These are phyloP conservation scores for Crossaster papposus DNA, from an alignment of 53 echinoderm and acorn worm species.

Conservation along the genomic window DNA sequence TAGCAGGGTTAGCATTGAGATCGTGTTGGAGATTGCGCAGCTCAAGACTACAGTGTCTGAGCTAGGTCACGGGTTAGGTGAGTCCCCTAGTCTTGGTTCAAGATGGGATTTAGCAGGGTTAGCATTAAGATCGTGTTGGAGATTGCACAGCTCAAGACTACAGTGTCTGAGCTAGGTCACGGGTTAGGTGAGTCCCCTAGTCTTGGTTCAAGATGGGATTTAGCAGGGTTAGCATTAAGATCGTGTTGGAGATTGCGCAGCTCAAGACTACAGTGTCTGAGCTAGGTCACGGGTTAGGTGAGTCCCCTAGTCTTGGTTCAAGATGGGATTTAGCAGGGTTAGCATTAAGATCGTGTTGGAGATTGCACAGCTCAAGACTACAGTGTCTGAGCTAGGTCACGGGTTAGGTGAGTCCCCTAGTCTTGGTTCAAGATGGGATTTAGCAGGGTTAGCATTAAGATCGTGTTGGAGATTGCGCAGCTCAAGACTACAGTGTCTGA, in stretches of 20 bases:
- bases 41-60: constrained; percentile 50
- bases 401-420: constrained; percentile 68
- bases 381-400: constrained; percentile 44
- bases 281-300: constrained; percentile 68
- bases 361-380: constrained; percentile 64
- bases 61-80: constrained; percentile 68
- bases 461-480: no score
- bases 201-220: neutral
- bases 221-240: no score
- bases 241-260: no score
- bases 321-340: no score
- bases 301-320: neutral
- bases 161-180: constrained; percentile 44
- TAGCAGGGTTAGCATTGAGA: no score
- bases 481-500: constrained; percentile 50
- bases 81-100: neutral
- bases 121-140: no score
- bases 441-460: no score
- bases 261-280: constrained; percentile 50
- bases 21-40: no score
- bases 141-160: constrained; percentile 64
- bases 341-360: no score
- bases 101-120: no score
- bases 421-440: neutral
- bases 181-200: constrained; percentile 68